phyloP scores from a whole-genome alignment of 2,797 vertebrate genomes.

The Rhabdomys pumilio region DNA sequence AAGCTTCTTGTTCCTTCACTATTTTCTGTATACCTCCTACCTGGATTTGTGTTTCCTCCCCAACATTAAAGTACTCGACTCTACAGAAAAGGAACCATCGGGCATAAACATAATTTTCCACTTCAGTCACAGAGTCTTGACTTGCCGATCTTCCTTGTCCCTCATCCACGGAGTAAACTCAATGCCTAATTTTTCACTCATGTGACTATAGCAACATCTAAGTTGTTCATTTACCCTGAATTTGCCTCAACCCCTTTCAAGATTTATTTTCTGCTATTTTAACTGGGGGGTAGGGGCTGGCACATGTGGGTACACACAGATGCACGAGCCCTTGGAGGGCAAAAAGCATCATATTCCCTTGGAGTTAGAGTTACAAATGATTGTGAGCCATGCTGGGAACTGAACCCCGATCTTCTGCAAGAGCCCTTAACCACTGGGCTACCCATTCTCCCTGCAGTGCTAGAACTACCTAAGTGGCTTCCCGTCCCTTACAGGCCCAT shows the following conservation, averaged over 20 bases:
- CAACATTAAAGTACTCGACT: background rate
- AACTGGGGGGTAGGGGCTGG: too few relatives aligned
- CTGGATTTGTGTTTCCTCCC: background rate
- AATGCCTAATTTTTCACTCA: slow-evolving; percentile 7
- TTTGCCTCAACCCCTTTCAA: slow-evolving; percentile 18
- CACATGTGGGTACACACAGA: accelerated
- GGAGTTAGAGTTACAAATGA: background rate
- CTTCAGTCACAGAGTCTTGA: background rate
- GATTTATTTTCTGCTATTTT: background rate
- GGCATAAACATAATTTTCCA: background rate
- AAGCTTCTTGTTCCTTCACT: background rate
- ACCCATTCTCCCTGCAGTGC: background rate
- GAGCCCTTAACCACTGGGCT: background rate
- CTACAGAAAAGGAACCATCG: background rate
- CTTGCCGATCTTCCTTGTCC: background rate
- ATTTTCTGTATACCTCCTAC: background rate
- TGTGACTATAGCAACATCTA: background rate
- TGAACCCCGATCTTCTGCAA: too few relatives aligned
- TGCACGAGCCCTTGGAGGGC: background rate
- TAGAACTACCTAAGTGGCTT: background rate
- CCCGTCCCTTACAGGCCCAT: background rate
- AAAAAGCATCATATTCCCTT: background rate
- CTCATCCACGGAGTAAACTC: slow-evolving; percentile 4
- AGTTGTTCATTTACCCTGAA: background rate
- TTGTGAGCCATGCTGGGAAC: background rate